Evolutionary conservation across 2,113 vertebrate genomes (phyloP).

Genomic region (Pholis gunnellus): DNA sequence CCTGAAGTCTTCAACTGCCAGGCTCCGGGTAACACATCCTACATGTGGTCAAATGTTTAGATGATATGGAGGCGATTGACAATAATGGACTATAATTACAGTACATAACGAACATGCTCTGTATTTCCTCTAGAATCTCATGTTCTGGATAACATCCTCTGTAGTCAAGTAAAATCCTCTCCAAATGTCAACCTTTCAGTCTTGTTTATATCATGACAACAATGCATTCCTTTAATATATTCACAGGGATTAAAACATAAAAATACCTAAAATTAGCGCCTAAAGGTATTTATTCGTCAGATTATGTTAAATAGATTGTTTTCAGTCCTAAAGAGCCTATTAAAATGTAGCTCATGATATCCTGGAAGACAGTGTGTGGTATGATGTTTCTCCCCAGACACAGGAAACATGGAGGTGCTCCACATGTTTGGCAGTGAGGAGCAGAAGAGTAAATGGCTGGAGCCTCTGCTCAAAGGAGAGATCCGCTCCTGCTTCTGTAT

Average conservation of each 20-base stretch:
- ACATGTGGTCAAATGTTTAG: background rate
- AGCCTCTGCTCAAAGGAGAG: constrained; percentile 91
- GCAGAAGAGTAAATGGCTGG: constrained; percentile 92
- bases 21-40: constrained; percentile 88
- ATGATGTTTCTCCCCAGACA: constrained; percentile 83
- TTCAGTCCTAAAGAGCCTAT: background rate
- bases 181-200: background rate
- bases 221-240: background rate
- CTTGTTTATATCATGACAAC: background rate
- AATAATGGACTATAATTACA: background rate
- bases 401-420: constrained; percentile 96
- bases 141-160: background rate
- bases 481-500: constrained; percentile 96
- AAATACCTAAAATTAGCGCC: background rate
- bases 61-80: background rate
- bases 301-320: background rate
- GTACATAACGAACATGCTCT: background rate
- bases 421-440: constrained; percentile 92
- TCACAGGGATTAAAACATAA: background rate
- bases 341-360: background rate
- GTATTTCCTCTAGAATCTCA: background rate
- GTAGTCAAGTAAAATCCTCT: background rate
- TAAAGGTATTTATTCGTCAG: background rate
- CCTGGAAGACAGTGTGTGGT: background rate
- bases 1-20: constrained; percentile 95